Evolutionary conservation across 2,888 invertebrate genomes (phyloP), one percentile per base, ranked within the genome.

Genomic region (Athripsodes cinereus): DNA sequence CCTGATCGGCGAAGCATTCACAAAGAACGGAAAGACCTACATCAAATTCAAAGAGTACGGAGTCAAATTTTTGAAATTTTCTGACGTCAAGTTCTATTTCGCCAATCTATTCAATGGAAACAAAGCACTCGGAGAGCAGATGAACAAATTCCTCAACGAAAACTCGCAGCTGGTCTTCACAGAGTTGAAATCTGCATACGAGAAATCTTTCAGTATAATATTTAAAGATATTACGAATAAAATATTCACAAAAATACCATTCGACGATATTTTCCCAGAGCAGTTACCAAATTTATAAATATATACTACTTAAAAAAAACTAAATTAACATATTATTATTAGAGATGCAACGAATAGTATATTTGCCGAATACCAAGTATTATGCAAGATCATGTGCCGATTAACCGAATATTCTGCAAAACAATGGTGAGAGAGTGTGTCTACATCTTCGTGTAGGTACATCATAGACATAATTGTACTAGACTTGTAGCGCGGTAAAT

Each of bases 61-160:
- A 1, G 80, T 87, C 1, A 80, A 81, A 54, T 81, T 88, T 66
- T 69, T 76, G 1, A 88, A 88, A 0, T 75, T 82, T 65, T 74
- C 73, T 22, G 18, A 40, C 20, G 83, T 88, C 1, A 68, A 73
- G 1, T 74, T 85, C 64, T 68, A 83, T 57, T 88, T 88, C 67
- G 81, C 84, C 31, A 87, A 88, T 68, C 77, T 89, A 0, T 88
- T 84, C 70, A 78, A 81, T 54, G 84, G 83, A 0, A 84, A 86
- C 68, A 76, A 77, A 64, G 65, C 74, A 1, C 72, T 86, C 1
- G 84, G 85, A 22, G 80, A 83, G 20, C 81, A 82, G 61, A 83
- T 87, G 83, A 86, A 86, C 66, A 68, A 71, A 19, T 85, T 87
- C 69, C 70, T 87, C n/a, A 86, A 86, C 67, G 80, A 84, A 34